Base-by-base conservation (phyloP, 2,797 vertebrate species). In the Salarias fasciatus region DNA sequence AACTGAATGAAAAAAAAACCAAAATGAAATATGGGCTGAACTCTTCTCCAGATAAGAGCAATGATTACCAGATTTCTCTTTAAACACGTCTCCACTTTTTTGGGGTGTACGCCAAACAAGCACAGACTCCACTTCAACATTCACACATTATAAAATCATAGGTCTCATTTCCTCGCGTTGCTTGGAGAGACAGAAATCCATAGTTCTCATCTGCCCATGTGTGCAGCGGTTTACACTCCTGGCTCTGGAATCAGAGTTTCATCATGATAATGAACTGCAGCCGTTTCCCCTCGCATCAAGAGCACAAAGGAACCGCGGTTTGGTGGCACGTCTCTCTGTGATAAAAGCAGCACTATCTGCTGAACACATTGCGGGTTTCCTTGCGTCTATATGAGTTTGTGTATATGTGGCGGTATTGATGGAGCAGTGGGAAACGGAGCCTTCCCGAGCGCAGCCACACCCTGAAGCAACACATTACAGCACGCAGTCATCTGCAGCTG, bases 401-500 rank as follows among this genome's bases (percentile, higher is more conserved):
- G 69, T 69, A 51, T 50, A 5, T 66, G 47, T 12, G 50, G 38
- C 63, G 42, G 35, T 10, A 55, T 41, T 67, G 79, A 64, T 71
- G 69, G 48, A 78, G 59, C 35, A 2, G 47, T 43, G 51, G 75
- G 60, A 79, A 83, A 50, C 65, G 24, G 59, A 70, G 53, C 42
- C 59, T 67, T 72, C 48, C 54, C 29, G 57, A 63, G 64, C 45
- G 64, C 45, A 62, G 75, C 86, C 88, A 75, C 88, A 85, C 90
- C 86, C 85, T 82, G 62, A 43, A 76, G 72, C 70, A 79, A 59
- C 64, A 53, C 69, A 82, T 83, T 78, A 81, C 77, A 74, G 53
- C 77, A 77, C 61, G 52, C 78, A 67, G 60, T 35, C 65, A 74
- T 76, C 76, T 61, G 37, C 1, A 35, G 37, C 54, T 76, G 73